phyloP scores from a whole-genome alignment of 2,888 invertebrate genomes.

The Cenopis cana region DNA sequence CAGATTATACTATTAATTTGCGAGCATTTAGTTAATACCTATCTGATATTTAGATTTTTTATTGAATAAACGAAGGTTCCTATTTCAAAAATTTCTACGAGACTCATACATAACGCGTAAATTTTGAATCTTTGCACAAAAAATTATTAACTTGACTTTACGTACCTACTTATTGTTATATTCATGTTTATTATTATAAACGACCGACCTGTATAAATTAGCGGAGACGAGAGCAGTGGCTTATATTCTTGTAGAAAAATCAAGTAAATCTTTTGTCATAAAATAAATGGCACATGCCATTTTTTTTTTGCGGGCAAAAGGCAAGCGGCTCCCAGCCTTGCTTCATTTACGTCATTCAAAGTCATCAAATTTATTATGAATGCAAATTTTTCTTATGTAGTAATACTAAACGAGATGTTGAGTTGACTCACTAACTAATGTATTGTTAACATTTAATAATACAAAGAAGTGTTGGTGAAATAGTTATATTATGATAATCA shows the following conservation, averaged over 20 bases:
- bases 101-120: too few species aligned
- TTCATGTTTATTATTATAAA: slow-evolving; percentile 22
- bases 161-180: background rate
- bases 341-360: slow-evolving; percentile 30
- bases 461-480: too few species aligned
- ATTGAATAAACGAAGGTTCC: too few species aligned
- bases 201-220: background rate
- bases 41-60: too few species aligned
- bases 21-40: too few species aligned
- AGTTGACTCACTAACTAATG: too few species aligned
- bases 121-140: too few species aligned
- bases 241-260: slow-evolving; percentile 20
- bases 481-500: too few species aligned
- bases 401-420: background rate
- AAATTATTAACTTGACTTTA: too few species aligned
- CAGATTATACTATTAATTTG: too few species aligned
- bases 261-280: slow-evolving; percentile 40
- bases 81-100: too few species aligned
- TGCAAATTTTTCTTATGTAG: background rate
- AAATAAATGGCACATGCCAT: slow-evolving; percentile 31
- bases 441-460: too few species aligned
- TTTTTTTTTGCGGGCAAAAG: slow-evolving; percentile 27
- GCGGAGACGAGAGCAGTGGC: background rate
- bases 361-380: slow-evolving; percentile 18
- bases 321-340: slow-evolving; percentile 13